Percentiles rank a stretch among this genome's conserved stretches.
Evolutionary conservation across 2,113 vertebrate genomes (phyloP).

Genomic region (Condylura cristata): DNA sequence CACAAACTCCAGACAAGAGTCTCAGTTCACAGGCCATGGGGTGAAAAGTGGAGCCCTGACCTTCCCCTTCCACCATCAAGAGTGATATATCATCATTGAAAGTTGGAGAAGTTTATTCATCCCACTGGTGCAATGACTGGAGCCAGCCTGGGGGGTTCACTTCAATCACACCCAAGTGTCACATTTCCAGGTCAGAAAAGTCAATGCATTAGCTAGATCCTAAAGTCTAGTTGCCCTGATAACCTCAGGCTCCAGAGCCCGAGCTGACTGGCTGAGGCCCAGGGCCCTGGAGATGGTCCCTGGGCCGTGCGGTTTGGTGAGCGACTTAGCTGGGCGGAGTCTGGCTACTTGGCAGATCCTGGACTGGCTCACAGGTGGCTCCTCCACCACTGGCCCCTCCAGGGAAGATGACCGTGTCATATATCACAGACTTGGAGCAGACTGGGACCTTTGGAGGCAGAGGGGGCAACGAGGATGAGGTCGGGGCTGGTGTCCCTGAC

Average conservation of each 20-base stretch:
- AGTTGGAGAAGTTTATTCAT: conserved; percentile 79
- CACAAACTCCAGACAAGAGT: background rate
- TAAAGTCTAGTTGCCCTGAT: background rate
- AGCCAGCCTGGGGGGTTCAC: background rate
- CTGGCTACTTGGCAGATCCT: background rate
- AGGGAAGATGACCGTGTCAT: conserved; percentile 65
- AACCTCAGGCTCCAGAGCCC: background rate
- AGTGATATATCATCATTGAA: background rate
- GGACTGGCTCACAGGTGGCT: background rate
- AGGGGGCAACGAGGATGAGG: background rate
- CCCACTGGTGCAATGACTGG: background rate
- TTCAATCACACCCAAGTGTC: background rate
- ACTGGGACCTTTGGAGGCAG: conserved; percentile 50
- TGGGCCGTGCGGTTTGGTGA: background rate
- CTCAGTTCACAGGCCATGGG: background rate
- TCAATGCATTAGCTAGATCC: background rate
- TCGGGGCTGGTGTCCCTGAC: background rate
- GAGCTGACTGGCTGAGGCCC: background rate
- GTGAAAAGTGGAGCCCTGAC: background rate
- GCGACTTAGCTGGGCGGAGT: conserved; percentile 4
- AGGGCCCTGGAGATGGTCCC: background rate
- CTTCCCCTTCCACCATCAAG: background rate
- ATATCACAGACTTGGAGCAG: conserved; percentile 60
- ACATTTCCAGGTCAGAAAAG: background rate
- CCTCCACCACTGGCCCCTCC: background rate